phyloP scores from a whole-genome alignment of 2,797 vertebrate genomes.

The Chloroceryle amazona region DNA sequence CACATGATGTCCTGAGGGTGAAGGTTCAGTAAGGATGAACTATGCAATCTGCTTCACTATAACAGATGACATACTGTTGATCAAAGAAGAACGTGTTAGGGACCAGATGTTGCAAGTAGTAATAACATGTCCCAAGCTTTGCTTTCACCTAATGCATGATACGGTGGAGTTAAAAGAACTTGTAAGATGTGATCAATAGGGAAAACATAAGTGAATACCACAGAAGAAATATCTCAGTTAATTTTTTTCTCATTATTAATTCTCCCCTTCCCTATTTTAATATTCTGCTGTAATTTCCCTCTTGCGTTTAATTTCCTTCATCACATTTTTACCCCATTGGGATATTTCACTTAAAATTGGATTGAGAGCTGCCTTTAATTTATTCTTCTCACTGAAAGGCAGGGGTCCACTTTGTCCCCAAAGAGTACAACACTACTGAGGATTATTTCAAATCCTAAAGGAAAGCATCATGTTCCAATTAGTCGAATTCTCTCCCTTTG shows the following conservation, averaged over 20 bases:
- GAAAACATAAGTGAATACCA: background rate
- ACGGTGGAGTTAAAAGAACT: background rate
- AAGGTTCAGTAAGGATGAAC: constrained; percentile 65
- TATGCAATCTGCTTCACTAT: constrained; percentile 44
- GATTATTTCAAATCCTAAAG: constrained; percentile 26
- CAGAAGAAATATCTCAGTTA: background rate
- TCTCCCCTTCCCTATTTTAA: background rate
- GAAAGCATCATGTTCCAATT: background rate
- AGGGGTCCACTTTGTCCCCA: background rate
- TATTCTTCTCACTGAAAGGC: constrained; percentile 28
- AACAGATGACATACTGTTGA: constrained; percentile 53
- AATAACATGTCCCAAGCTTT: constrained; percentile 29
- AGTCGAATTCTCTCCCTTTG: background rate
- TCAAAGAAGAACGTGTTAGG: constrained; percentile 25
- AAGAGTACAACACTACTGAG: background rate
- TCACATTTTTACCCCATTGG: constrained; percentile 15
- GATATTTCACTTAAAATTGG: constrained; percentile 47
- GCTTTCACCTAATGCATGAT: constrained; percentile 10
- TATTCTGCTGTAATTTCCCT: constrained; percentile 14
- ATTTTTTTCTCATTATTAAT: constrained; percentile 28
- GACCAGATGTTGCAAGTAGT: constrained; percentile 50
- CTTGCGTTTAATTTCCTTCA: constrained; percentile 46
- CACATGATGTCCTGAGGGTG: constrained; percentile 45
- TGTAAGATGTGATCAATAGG: constrained; percentile 21
- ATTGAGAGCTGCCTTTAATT: constrained; percentile 39